Percentiles rank a stretch among this genome's conserved stretches.
These are phyloP conservation scores for Empidonax alnorum DNA, from an alignment of 2,113 vertebrate genomes.

Conservation along the genomic window DNA sequence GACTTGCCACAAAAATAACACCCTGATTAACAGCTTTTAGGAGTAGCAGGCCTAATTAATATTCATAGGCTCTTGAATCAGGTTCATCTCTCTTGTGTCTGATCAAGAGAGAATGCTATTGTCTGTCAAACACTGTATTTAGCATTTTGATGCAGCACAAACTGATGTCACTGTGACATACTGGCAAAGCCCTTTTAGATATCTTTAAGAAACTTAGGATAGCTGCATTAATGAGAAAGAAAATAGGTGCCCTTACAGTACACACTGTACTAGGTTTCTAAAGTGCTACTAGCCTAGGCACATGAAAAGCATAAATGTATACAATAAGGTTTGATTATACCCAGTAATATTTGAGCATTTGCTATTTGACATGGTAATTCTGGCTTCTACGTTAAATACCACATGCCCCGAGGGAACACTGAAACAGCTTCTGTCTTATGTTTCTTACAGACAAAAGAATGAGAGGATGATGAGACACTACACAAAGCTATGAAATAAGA, in stretches of 20 bases:
- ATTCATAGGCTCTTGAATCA: not conserved
- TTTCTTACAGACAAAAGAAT: not conserved
- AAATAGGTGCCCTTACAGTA: not conserved
- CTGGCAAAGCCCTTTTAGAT: not conserved
- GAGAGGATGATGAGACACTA: not conserved
- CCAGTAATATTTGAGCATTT: not conserved
- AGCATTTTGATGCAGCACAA: not conserved
- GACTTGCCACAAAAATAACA: not conserved
- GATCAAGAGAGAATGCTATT: not conserved
- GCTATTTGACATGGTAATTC: not conserved
- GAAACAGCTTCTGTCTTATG: not conserved
- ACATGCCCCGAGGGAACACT: not conserved
- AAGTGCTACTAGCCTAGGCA: not conserved
- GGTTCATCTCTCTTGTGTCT: not conserved
- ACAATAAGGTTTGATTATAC: not conserved
- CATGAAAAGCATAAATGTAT: fast-evolving
- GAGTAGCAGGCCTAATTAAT: not conserved
- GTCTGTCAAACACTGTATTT: not conserved
- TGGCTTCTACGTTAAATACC: not conserved
- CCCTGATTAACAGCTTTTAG: not conserved
- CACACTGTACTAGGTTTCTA: not conserved
- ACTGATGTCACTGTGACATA: not conserved
- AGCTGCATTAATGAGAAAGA: not conserved
- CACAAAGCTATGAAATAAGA: not conserved
- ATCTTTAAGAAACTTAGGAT: not conserved